phyloP scores from a whole-genome alignment of 2,888 invertebrate genomes.

The Spilosoma lubricipeda region DNA sequence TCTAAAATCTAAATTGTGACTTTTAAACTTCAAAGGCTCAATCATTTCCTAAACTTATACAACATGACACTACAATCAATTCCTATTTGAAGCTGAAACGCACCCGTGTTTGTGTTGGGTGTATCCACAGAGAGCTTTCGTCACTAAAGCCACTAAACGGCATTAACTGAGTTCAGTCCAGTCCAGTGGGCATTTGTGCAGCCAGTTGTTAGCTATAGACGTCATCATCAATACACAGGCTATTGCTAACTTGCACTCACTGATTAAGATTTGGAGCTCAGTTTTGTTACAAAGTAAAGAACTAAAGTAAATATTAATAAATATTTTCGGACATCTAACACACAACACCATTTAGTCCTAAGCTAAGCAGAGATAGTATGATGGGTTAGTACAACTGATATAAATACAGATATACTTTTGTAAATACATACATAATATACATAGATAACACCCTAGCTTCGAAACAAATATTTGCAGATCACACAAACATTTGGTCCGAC shows the following conservation, averaged over 20 bases:
- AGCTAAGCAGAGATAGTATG: too few relatives aligned
- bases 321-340: too few relatives aligned
- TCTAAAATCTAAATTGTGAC: too few relatives aligned
- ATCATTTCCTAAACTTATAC: background rate
- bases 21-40: too few relatives aligned
- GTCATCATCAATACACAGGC: slow-evolving; percentile 9
- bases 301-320: too few relatives aligned
- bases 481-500: too few relatives aligned
- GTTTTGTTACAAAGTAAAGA: slow-evolving; percentile 1
- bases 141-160: slow-evolving; percentile 17
- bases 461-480: too few relatives aligned
- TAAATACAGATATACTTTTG: too few relatives aligned
- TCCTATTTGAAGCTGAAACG: background rate
- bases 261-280: background rate
- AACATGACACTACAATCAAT: background rate
- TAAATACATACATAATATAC: too few relatives aligned
- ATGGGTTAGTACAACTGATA: too few relatives aligned
- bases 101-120: background rate
- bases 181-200: slow-evolving; percentile 23
- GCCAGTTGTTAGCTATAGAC: slow-evolving; percentile 7
- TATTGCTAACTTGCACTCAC: slow-evolving; percentile 6
- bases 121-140: slow-evolving; percentile 15
- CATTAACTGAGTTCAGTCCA: slow-evolving; percentile 40
- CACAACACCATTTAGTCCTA: too few relatives aligned
- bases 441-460: too few relatives aligned